Conservation (phyloP, 2,888 invertebrate genomes). For the Neuroscelio doddi region DNA sequence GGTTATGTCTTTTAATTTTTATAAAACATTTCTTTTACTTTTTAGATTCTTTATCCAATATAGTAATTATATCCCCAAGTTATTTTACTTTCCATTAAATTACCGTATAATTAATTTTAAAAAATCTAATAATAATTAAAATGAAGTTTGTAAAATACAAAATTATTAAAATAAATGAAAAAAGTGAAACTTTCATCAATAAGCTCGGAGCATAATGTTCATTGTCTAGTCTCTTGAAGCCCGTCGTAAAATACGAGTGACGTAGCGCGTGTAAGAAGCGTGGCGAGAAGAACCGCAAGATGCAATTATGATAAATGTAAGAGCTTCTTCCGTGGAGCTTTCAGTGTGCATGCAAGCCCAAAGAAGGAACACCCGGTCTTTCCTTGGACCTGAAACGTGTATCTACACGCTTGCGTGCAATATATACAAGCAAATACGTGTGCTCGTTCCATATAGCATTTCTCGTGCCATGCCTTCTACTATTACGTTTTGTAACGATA, state of each 20-base stretch:
- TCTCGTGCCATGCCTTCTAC: not conserved
- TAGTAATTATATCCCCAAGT: too few relatives aligned
- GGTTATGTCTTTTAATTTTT: too few relatives aligned
- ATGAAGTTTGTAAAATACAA: too few relatives aligned
- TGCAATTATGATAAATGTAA: slow-evolving; percentile 68
- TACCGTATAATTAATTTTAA: too few relatives aligned
- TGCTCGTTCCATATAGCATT: not conserved
- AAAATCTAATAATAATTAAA: too few relatives aligned
- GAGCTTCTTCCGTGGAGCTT: slow-evolving; percentile 59
- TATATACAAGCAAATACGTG: not conserved
- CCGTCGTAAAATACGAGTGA: slow-evolving; percentile 23
- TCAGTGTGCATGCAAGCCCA: slow-evolving; percentile 51
- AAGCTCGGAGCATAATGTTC: slow-evolving; percentile 24
- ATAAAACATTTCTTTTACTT: too few relatives aligned
- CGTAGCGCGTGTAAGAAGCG: slow-evolving; percentile 4
- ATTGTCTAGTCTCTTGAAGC: slow-evolving; percentile 28
- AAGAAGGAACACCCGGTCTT: slow-evolving; percentile 38
- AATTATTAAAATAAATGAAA: too few relatives aligned
- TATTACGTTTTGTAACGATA: too few relatives aligned
- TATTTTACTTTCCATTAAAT: too few relatives aligned
- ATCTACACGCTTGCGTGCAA: not conserved
- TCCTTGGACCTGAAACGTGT: slow-evolving; percentile 20
- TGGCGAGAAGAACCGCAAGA: slow-evolving; percentile 54
- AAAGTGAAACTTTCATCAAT: too few relatives aligned
- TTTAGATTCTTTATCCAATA: too few relatives aligned